Base-by-base conservation (phyloP, 2,113 vertebrate species). In the Mastomys natalensis region DNA sequence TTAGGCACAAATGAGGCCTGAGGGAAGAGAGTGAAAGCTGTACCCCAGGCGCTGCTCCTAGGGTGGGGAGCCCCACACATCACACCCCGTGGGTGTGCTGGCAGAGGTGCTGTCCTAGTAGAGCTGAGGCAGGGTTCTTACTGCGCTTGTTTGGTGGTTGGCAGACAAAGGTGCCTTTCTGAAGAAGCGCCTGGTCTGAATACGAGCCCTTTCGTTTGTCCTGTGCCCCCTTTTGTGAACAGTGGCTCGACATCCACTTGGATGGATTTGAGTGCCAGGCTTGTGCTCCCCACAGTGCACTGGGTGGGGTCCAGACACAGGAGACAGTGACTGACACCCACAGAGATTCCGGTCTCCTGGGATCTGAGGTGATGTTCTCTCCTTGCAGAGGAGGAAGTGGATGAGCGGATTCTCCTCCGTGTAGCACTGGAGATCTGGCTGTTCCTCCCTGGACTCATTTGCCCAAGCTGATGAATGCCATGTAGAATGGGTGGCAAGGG, bases 141-240 rank as follows among this genome's bases (percentile, higher is more conserved):
- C 81, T 68, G 26, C 9, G 1, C 84, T 31, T 11, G 29, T 11
- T 40, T 26, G 29, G 84, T 31, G 31, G 40, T 86, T 48, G 48
- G 45, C 29, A 48, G 7, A 19, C 60, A 29, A 9, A 34, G 82
- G 17, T 6, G 34, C 9, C 16, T 21, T 66, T 12, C 7, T 29
- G 22, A 26, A 45, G 70, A 7, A 48, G 40, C 5, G 0, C 34
- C 3, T 48, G 12, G 58, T 2, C 45, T 15, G 51, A 22, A 12
- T 24, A 77, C 2, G 5, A 82, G 53, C 31, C 48, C 48, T 51
- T 43, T 13, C 15, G 16, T 77, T 6, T 45, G 1, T 31, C 58
- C 31, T 9, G 11, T 26, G 7, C 24, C 16, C 13, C 11, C 24
- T 10, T 24, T 5, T 10, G 53, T 2, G 13, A 5, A 5, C 24